Conservation (phyloP, 2,113 vertebrate species). For the Oreocharis arfaki region DNA sequence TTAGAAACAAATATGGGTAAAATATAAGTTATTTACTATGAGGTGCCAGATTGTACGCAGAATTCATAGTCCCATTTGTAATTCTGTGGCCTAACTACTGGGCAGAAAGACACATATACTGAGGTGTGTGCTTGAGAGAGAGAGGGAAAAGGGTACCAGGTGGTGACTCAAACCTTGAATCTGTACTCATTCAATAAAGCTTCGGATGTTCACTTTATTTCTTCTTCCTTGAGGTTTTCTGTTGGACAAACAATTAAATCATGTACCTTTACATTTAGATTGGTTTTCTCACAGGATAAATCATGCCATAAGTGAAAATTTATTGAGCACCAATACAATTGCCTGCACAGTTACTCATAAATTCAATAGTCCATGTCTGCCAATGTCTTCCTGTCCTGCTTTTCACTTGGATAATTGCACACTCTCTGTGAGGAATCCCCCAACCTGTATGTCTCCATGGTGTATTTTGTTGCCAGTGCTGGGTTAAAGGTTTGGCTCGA, state of each 20-base stretch:
- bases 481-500: fast-evolving
- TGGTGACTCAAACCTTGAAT: neutral
- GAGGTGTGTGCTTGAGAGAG: neutral
- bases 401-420: conserved; percentile 1
- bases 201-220: neutral
- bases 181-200: neutral
- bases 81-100: neutral
- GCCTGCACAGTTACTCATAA: neutral
- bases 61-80: neutral
- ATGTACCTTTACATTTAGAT: neutral
- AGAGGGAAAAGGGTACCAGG: neutral
- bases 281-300: neutral
- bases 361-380: neutral
- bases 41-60: neutral
- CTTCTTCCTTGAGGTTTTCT: neutral
- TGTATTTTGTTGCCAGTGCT: neutral
- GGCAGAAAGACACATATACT: neutral
- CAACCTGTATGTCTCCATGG: neutral
- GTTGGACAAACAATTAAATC: neutral
- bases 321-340: neutral
- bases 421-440: neutral
- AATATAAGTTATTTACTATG: neutral
- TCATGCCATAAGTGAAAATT: neutral
- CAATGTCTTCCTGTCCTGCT: neutral
- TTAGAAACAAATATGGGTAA: neutral